A percentile compares a stretch with the other conserved stretches of the same genome.
Conservation (phyloP, 1,140 invertebrate species). For the Adoxophyes honmai region DNA sequence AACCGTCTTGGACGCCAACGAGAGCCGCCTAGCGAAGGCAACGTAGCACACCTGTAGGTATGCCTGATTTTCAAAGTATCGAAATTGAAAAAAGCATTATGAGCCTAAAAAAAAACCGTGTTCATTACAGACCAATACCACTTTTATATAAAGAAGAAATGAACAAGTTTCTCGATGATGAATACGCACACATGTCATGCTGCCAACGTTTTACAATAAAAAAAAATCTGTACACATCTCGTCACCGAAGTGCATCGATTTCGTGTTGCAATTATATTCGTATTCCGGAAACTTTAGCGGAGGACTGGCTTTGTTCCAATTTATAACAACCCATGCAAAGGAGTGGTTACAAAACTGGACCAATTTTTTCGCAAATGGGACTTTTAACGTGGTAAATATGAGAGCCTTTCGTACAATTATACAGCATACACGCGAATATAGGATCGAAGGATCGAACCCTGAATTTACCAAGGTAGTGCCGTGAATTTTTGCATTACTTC, state of each 20-base stretch:
- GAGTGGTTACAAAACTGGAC: background rate
- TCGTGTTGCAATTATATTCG: background rate
- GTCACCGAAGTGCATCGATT: background rate
- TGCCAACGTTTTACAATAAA: background rate
- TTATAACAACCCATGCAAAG: background rate
- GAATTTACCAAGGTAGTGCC: background rate
- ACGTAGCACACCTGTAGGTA: background rate
- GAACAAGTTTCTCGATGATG: background rate
- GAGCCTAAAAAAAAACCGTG: background rate
- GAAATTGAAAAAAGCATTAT: background rate
- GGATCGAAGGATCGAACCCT: background rate
- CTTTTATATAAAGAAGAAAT: background rate
- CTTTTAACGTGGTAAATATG: background rate
- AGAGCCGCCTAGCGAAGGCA: background rate
- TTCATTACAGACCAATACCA: background rate
- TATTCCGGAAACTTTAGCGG: background rate
- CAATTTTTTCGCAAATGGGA: background rate
- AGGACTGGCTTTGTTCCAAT: background rate
- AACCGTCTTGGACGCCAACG: background rate
- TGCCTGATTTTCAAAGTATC: background rate
- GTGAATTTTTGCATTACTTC: background rate
- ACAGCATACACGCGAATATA: constrained; percentile 2
- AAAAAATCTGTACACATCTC: background rate
- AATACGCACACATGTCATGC: background rate
- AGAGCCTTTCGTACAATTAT: background rate